Evolutionary conservation across 2,113 vertebrate genomes (phyloP).

Genomic region (Galbula dea): DNA sequence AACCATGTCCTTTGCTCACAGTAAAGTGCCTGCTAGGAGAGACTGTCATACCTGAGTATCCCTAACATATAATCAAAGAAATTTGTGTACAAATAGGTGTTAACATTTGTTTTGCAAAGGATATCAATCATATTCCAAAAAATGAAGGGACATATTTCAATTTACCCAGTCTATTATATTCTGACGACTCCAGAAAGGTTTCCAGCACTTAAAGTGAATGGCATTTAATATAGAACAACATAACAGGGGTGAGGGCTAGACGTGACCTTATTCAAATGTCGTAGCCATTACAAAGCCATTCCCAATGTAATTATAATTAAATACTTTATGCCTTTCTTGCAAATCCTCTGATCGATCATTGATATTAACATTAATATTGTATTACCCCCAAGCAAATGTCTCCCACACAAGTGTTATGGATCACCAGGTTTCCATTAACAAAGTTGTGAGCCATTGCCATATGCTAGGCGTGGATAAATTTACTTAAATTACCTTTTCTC

Average conservation of each 20-base stretch:
- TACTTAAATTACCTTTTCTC: constrained; percentile 85
- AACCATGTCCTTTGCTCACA: not conserved
- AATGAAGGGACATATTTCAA: constrained; percentile 91
- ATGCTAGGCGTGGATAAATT: constrained; percentile 74
- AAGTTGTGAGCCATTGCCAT: constrained; percentile 79
- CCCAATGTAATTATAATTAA: constrained; percentile 93
- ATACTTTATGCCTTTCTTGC: constrained; percentile 92
- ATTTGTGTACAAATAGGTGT: constrained; percentile 56
- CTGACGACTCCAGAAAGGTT: constrained; percentile 82
- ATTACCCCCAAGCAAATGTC: constrained; percentile 91
- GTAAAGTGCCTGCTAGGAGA: not conserved
- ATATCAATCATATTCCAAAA: constrained; percentile 91
- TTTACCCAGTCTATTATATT: constrained; percentile 86
- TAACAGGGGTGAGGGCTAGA: constrained; percentile 86
- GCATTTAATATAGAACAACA: constrained; percentile 98
- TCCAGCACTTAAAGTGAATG: constrained; percentile 91
- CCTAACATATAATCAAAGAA: constrained; percentile 31
- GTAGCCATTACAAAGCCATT: constrained; percentile 74
- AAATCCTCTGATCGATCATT: constrained; percentile 96
- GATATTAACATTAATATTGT: constrained; percentile 85
- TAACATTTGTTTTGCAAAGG: constrained; percentile 83
- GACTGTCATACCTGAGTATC: not conserved
- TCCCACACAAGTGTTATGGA: constrained; percentile 85
- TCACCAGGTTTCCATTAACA: constrained; percentile 97
- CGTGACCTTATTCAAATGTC: constrained; percentile 99